Conservation (phyloP, 1,140 invertebrate species). For the Bombus picipes region DNA sequence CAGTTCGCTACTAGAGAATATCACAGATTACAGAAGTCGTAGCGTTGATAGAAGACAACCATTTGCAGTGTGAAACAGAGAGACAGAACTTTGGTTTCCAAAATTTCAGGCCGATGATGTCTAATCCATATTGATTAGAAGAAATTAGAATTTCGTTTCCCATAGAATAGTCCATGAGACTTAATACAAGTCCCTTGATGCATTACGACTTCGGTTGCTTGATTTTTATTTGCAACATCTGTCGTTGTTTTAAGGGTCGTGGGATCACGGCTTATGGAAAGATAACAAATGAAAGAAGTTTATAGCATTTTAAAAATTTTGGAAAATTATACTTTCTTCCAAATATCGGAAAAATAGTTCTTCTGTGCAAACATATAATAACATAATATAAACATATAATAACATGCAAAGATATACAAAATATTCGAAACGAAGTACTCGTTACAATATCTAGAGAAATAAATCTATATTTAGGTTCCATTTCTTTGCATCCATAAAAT, state of each 20-base stretch:
- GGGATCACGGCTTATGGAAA: no score
- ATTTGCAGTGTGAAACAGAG: conserved; percentile 20
- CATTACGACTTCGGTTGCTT: not conserved
- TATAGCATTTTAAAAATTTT: not conserved
- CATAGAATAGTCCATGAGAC: conserved; percentile 27
- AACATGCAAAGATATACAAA: not conserved
- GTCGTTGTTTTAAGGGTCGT: no score
- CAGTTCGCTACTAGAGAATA: not conserved
- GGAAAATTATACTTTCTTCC: not conserved
- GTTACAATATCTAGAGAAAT: not conserved
- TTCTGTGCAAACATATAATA: no score
- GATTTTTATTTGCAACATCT: not conserved
- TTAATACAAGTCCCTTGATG: conserved; percentile 6
- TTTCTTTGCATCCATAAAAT: not conserved
- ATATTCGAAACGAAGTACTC: not conserved
- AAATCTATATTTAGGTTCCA: not conserved
- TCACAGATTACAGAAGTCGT: not conserved
- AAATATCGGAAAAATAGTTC: not conserved
- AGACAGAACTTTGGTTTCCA: conserved; percentile 43
- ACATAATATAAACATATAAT: no score
- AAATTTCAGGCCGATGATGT: conserved; percentile 52
- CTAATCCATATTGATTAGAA: conserved; percentile 56
- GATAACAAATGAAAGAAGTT: not conserved
- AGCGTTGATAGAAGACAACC: not conserved
- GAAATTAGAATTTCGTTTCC: no score